Evolutionary conservation across 2,797 vertebrate genomes (phyloP), one percentile per base, ranked within the genome.

Genomic region (Lemur catta): DNA sequence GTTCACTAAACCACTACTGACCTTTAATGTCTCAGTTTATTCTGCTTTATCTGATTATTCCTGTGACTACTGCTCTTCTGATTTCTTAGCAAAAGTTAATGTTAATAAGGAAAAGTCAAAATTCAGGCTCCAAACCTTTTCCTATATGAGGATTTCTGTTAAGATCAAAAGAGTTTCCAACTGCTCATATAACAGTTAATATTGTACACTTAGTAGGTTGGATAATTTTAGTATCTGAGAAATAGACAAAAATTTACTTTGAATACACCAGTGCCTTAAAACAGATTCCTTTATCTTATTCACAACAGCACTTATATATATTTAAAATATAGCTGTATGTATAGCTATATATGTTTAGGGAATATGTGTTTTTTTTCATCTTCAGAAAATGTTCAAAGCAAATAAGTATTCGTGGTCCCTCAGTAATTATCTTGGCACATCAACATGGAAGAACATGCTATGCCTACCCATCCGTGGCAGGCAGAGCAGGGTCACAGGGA

Each of bases 1-100:
- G 71, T 79, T 91, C 52, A 91, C 52, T 85, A 85, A 97, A 43
- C n/a, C 74, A 33, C 7, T 65, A 84, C 28, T 46, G 84, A 59
- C 18, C 50, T 22, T 26, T 48, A 92, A 22, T 50, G 13, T n/a
- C 46, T 92, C 50, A 50, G 33, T 3, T 74, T 41, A 41, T 12
- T 38, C 33, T 76, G n/a, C 8, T 65, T 90, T 94, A 71, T 57
- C 14, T 65, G 41, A 91, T 52, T 55, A 46, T 75, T 28, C 9
- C 24, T 17, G n/a, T 11, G 30, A 86, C 9, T 28, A 71, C 9
- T 30, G 7, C 1, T 24, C 22, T 61, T 14, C 24, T 75, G 6
- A 52, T 69, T 81, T 82, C 63, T 86, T 28, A 89, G 41, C 22
- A 52, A 84, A 87, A 76, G 7, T 48, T 59, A 38, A 7, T 52